Evolutionary conservation across 1,140 invertebrate genomes (phyloP), one percentile per base, ranked within the genome.

Genomic region (Popillia japonica): DNA sequence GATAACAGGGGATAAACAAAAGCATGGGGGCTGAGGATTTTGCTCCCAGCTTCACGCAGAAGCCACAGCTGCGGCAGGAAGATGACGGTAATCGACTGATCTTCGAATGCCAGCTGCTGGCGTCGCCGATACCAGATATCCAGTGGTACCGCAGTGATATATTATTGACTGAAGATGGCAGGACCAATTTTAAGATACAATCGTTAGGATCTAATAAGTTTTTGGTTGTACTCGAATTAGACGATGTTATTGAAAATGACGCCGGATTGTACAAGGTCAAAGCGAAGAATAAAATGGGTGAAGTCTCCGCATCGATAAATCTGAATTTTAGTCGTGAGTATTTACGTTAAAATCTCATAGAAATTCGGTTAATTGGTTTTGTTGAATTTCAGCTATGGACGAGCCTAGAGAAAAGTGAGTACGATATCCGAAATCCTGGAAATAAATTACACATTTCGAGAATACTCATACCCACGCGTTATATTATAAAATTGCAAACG

Each of bases 261-360:
- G 96, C 96, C 79, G 98, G 98, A 84, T 93, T 98, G 76, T 99
- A 99, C 90, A 98, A 98, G 89, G 97, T 99, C 84, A 96, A 96
- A 88, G 98, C 98, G 82, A 98, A 96, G 88, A 99, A 99, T 88
- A 96, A 96, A 88, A 95, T 96, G 90, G 98, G 98, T 86, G 97
- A 99, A 91, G 97, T 99, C 85, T 94, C 97, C 78, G 97, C 97
- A 81, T 98, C 97, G 83, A 99, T 99, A 88, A 99, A 98, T 88
- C 92, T 99, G 85, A 99, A 99, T 91, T 99, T 99, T 88, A 97
- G 96, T 88, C 96, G 96, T 98, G 89, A 97, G 96, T 97, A 85
- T 14, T 48, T 8, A 48, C 44, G 44, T 14, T 48, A 48, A 48
- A 3, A 48, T 48, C n/a, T n/a, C n/a, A n/a, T n/a, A n/a, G n/a